phyloP scores from a whole-genome alignment of 2,797 vertebrate genomes.

The Enteromius mattozi region DNA sequence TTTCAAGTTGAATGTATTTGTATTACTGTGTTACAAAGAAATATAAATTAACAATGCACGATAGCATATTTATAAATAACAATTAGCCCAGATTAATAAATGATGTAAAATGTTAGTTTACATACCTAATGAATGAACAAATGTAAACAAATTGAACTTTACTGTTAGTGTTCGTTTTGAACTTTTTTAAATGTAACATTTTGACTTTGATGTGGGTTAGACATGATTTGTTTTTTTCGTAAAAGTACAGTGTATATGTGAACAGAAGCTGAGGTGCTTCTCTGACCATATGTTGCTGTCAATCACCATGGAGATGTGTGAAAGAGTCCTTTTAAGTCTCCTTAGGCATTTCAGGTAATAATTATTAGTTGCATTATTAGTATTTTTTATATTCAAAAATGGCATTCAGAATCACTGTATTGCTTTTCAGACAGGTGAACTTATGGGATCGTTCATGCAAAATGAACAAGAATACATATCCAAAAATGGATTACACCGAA shows the following conservation, averaged over 20 bases:
- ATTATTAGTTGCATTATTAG: neutral
- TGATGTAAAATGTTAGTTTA: neutral
- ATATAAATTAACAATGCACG: neutral
- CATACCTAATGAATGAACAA: neutral
- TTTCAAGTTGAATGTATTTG: neutral
- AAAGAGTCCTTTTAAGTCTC: neutral
- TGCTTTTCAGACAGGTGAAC: slow-evolving; percentile 13
- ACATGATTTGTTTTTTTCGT: neutral
- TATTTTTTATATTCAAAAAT: neutral
- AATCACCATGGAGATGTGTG: neutral
- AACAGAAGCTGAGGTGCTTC: slow-evolving; percentile 8
- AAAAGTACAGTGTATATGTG: neutral
- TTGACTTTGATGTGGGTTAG: slow-evolving; percentile 8
- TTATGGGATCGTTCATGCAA: neutral
- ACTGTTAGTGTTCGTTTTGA: slow-evolving; percentile 6
- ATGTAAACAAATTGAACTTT: slow-evolving; percentile 2
- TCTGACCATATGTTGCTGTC: neutral
- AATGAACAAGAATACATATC: neutral
- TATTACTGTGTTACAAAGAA: neutral
- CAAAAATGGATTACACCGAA: slow-evolving; percentile 21
- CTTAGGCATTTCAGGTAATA: slow-evolving; percentile 3
- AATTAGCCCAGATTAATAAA: neutral
- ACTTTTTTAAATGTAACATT: neutral
- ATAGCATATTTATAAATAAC: neutral
- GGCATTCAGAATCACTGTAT: slow-evolving; percentile 19